Base-by-base conservation (phyloP, 2,797 vertebrate genomes). In the Sebastes goodei region DNA sequence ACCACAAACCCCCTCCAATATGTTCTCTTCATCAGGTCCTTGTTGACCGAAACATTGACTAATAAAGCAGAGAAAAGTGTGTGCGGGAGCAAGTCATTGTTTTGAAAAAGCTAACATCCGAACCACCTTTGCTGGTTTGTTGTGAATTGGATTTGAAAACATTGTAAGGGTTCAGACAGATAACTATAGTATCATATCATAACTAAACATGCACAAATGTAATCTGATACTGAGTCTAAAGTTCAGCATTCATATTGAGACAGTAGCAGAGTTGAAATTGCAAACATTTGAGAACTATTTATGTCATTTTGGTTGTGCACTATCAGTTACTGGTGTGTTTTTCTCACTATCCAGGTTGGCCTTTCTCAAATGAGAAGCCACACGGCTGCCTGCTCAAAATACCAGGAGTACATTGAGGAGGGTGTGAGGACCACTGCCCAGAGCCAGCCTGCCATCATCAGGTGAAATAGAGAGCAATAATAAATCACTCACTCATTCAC, bases 401-500 rank as follows among this genome's bases (percentile, higher is more conserved):
- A 98, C 91, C 97, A 99, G 94, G 98, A 95, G 38, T 98, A 98
- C 70, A 97, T 99, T 74, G 98, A 99, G 91, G 97, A 99, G 86
- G 97, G 97, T 1, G 96, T 99, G 83, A 98, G 97, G 86, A 97
- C 96, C 46, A 97, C 97, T 38, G 96, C 96, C 49, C 97, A 97
- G 92, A 97, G 96, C 78, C 97, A 97, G 59, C 95, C 97, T 65
- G 94, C 95, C 80, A 95, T 95, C 65, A 93, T 96, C 79, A 97
- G 97, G 98, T 99, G 86, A 85, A 69, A 10, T 10, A 14, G 5
- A 46, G 21, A 0, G 9, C 23, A 25, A 42, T 9, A 6, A 17
- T 2, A 56, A 60, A 14, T 66, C 2, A 10, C 32, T 21, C n/a
- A 52, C 4, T 42, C 27, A 27, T 21, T 64, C 53, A 10, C 5